Conservation (phyloP, 2,888 invertebrate genomes). For the Cryptops parisi region DNA sequence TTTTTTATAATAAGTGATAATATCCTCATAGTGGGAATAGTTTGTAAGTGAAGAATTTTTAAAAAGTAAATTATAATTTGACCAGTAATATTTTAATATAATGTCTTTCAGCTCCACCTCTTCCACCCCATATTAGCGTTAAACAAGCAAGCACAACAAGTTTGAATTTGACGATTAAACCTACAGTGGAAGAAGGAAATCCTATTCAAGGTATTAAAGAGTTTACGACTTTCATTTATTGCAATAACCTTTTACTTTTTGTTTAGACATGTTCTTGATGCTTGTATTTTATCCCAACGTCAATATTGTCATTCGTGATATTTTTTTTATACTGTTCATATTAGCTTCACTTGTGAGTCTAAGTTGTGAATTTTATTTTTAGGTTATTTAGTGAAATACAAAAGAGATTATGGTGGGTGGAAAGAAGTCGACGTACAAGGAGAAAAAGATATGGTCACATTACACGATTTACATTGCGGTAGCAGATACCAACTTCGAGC, state of each 20-base stretch:
- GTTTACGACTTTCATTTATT: not conserved
- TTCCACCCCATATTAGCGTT: constrained; percentile 13
- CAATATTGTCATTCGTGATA: not conserved
- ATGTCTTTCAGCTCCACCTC: constrained; percentile 17
- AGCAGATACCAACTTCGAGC: constrained; percentile 15
- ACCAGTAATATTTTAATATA: too few species aligned
- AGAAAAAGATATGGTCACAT: constrained; percentile 2
- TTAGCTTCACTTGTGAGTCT: too few species aligned
- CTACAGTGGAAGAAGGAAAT: constrained; percentile 7
- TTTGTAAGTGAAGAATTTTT: too few species aligned
- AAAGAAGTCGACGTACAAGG: constrained; percentile 16
- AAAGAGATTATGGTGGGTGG: constrained; percentile 18
- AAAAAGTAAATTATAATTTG: too few species aligned
- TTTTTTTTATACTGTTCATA: not conserved
- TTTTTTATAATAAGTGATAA: too few species aligned
- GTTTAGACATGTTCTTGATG: not conserved
- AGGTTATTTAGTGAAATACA: constrained; percentile 16
- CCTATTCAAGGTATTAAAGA: constrained; percentile 8
- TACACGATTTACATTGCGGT: constrained; percentile 16
- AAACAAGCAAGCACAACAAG: constrained; percentile 12
- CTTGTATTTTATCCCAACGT: not conserved
- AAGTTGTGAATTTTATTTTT: not conserved
- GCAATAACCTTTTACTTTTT: not conserved
- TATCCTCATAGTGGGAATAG: too few species aligned
- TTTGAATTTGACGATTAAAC: constrained; percentile 13